Percentiles rank a stretch among this genome's conserved stretches.
These are phyloP conservation scores for Trachythela sp. DNA, from an alignment of 64 coral and sea anemone genomes.

Conservation along the genomic window DNA sequence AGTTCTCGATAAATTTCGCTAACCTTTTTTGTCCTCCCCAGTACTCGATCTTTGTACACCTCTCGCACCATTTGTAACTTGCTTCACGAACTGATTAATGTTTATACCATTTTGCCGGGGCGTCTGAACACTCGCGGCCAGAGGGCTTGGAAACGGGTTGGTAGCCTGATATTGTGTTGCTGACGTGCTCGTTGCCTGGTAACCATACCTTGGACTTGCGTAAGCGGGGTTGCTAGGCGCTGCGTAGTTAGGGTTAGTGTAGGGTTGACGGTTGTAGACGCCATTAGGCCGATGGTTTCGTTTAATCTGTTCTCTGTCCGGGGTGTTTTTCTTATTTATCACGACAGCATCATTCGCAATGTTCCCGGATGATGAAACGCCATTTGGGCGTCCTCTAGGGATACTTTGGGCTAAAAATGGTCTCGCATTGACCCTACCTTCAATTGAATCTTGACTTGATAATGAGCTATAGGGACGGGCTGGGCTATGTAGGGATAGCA, in stretches of 20 bases:
- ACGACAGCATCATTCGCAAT: neutral
- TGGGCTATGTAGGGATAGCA: neutral
- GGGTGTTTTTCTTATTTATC: neutral
- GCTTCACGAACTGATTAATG: conserved; percentile 12
- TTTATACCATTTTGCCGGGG: neutral
- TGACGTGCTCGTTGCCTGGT: neutral
- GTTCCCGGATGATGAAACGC: neutral
- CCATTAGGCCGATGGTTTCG: neutral
- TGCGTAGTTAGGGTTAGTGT: neutral
- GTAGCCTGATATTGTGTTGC: neutral
- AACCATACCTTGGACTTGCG: neutral
- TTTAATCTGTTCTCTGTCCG: neutral
- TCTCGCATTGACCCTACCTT: neutral
- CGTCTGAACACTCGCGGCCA: neutral
- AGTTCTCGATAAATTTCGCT: neutral
- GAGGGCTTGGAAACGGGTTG: neutral
- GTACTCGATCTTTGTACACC: neutral
- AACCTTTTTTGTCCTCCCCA: neutral
- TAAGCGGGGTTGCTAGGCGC: neutral
- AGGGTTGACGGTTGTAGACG: neutral
- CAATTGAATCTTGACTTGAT: neutral
- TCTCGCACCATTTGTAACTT: neutral
- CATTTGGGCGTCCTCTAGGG: neutral
- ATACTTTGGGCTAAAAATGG: neutral
- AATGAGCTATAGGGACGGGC: neutral